These are phyloP conservation scores for Heliocidaris tuberculata DNA, from an alignment of 35 echinoderm and acorn worm species.

Conservation along the genomic window DNA sequence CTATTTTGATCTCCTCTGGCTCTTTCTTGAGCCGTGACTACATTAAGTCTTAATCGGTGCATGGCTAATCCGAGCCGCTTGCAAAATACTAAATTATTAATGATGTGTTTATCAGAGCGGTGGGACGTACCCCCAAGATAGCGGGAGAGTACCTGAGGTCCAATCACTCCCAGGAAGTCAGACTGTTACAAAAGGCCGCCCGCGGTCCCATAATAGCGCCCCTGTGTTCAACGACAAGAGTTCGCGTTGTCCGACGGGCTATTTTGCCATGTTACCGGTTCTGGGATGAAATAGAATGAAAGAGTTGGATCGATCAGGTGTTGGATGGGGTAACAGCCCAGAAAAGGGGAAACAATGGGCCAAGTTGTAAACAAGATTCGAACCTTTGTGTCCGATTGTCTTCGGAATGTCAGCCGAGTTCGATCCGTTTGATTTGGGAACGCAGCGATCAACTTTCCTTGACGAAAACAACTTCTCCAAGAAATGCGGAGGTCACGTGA, in stretches of 20 bases:
- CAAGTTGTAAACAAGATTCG: constrained; percentile 50
- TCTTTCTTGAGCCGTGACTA: constrained; percentile 34
- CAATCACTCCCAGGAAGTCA: constrained; percentile 40
- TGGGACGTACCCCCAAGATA: constrained; percentile 1
- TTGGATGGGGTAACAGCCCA: constrained; percentile 53
- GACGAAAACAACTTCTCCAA: constrained; percentile 37
- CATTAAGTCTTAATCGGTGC: constrained; percentile 48
- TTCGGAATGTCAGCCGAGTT: constrained; percentile 32
- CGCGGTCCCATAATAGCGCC: constrained; percentile 21
- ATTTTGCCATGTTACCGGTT: constrained; percentile 36
- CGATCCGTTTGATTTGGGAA: constrained; percentile 27
- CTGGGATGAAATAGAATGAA: not conserved
- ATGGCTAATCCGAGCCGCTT: constrained; percentile 33
- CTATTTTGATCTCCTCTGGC: constrained; percentile 25
- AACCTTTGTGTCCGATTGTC: constrained; percentile 31
- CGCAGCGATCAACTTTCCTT: not conserved
- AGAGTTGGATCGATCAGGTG: constrained; percentile 35
- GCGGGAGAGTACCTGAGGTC: not conserved
- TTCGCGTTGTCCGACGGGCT: not conserved
- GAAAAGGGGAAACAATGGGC: constrained; percentile 45
- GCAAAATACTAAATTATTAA: constrained; percentile 55
- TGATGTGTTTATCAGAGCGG: constrained; percentile 30
- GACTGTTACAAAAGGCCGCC: not conserved
- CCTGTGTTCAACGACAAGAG: constrained; percentile 49
- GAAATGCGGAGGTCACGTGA: not conserved